Evolutionary conservation across 1,140 invertebrate species (phyloP), one percentile per base, ranked within the genome.

Genomic region (Drosophila ironensis): DNA sequence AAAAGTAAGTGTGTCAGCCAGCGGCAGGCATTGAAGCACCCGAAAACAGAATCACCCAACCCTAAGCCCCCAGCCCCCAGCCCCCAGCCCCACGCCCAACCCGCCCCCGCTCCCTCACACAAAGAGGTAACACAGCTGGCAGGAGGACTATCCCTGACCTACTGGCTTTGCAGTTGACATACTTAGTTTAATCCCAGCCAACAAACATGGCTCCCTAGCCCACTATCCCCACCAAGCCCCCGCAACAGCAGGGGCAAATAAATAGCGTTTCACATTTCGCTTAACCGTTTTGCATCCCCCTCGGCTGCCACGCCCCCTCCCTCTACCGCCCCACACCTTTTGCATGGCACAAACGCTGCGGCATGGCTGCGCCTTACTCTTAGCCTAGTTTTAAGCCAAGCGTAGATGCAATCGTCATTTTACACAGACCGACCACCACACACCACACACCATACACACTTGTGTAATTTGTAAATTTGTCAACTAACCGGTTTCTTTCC

Each of bases 1-100:
- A 88, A 89, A 81, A 89, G 88, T 89, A 87, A 89, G 88, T 89
- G 69, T 84, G 71, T 80, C 74, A 75, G 54, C 11, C 40, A 27
- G 53, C 11, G 14, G 24, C 40, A 11, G 48, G 6, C 51, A 24
- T 12, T 11, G 40, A 53, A 46, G 47, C 27, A 30, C 35, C 59
- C 50, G 11, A 63, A 72, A 63, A 46, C 47, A 64, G 37, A 17
- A 12, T 37, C 52, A 42, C 47, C 41, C 35, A 11, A 38, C 52
- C 25, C 25, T 16, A 17, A 16, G 19, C 35, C 28, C 11, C n/a
- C 20, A 8, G 16, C 8, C 24, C 20, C 11, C 40, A 9, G 9
- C 11, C 42, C n/a, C 54, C 25, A 37, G 48, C 25, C 30, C 40
- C 35, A 61, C 5, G 2, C 5, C 5, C 2, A 22, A 22, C 14